A percentile compares a stretch with the other conserved stretches of the same genome.
Conservation (phyloP, 2,797 vertebrate species). For the Artibeus jamaicensis region DNA sequence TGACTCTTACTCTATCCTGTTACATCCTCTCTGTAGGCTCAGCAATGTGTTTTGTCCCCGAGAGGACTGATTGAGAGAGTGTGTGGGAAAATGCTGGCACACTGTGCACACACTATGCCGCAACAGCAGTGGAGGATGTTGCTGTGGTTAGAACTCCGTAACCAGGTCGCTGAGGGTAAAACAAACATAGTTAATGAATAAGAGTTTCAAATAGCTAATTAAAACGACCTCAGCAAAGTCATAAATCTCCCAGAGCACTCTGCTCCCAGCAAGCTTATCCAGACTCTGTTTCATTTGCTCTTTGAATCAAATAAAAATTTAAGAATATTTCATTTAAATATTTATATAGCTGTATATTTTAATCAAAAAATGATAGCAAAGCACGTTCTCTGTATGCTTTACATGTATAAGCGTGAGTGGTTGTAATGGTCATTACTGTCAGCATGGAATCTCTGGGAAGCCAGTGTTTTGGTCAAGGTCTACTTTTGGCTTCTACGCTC, state of each 20-base stretch:
- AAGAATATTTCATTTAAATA: conserved; percentile 24
- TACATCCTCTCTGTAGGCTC: background rate
- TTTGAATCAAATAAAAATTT: background rate
- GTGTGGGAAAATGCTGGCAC: background rate
- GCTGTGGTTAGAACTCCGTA: background rate
- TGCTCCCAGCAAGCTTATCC: background rate
- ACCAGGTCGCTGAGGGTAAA: background rate
- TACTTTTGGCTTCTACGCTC: background rate
- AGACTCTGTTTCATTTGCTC: background rate
- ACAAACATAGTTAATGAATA: background rate
- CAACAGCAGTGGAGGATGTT: background rate
- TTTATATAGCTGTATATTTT: background rate
- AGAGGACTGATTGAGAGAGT: background rate
- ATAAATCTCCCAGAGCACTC: background rate
- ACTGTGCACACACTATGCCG: fast-evolving
- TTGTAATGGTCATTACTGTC: background rate
- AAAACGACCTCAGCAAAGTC: background rate
- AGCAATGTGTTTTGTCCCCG: background rate
- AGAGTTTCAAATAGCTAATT: background rate
- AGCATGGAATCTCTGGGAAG: background rate
- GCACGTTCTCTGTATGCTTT: background rate
- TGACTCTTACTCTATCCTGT: background rate
- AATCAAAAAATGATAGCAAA: background rate
- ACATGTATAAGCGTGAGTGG: background rate
- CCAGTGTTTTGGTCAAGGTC: background rate